These are phyloP conservation scores for Tricholaema leucomelas DNA, from an alignment of 2,113 vertebrate genomes.

Conservation along the genomic window DNA sequence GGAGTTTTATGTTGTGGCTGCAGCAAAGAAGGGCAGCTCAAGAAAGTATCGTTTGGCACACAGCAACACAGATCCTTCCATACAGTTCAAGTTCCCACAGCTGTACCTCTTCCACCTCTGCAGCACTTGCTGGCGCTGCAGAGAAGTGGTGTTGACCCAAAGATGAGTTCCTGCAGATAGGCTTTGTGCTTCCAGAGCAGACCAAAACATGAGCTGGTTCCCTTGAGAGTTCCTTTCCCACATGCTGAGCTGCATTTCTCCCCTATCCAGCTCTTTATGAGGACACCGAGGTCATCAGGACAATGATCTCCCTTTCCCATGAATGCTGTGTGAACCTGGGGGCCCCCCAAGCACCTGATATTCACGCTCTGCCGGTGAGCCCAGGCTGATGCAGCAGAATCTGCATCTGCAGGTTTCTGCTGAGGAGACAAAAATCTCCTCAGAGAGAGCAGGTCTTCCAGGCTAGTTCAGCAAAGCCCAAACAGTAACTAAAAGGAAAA, in stretches of 20 bases:
- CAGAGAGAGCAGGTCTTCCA: conserved; percentile 41
- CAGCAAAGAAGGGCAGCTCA: background rate
- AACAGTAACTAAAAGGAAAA: background rate
- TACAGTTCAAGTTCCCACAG: background rate
- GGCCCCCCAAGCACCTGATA: conserved; percentile 45
- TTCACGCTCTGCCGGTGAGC: conserved; percentile 49
- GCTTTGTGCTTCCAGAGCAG: background rate
- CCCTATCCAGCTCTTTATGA: conserved; percentile 25
- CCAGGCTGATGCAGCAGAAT: conserved; percentile 51
- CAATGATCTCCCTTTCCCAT: conserved; percentile 48
- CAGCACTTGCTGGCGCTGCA: background rate
- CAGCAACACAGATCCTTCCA: background rate
- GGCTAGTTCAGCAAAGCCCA: background rate
- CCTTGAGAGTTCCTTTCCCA: conserved; percentile 46
- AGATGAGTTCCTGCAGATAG: conserved; percentile 22
- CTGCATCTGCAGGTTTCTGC: conserved; percentile 37
- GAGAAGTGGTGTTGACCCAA: conserved; percentile 31
- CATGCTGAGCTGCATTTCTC: conserved; percentile 40
- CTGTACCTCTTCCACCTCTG: background rate
- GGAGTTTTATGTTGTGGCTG: background rate
- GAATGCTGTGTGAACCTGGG: conserved; percentile 21
- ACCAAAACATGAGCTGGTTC: conserved; percentile 24
- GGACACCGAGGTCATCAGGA: conserved; percentile 33
- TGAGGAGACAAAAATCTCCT: conserved; percentile 36
- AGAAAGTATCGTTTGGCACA: background rate